Evolutionary conservation across 2,888 invertebrate genomes (phyloP).

Genomic region (Xestoiulus laeticollis): DNA sequence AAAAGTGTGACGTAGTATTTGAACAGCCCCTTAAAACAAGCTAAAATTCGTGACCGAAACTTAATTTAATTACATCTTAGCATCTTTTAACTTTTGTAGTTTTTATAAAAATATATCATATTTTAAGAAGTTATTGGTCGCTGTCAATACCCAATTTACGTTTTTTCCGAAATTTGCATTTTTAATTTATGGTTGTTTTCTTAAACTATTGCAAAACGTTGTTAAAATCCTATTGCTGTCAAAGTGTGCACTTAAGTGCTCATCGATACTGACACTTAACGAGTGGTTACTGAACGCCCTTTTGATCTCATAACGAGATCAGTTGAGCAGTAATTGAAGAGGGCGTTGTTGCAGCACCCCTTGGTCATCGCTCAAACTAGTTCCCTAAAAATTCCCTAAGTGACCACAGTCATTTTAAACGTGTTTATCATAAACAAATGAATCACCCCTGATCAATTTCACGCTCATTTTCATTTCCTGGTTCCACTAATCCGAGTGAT

Average conservation of each 20-base stretch:
- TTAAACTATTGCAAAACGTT: not conserved
- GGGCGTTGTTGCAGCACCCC: not conserved
- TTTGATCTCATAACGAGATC: not conserved
- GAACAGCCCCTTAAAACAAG: no score
- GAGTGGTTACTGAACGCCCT: slow-evolving; percentile 6
- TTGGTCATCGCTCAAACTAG: not conserved
- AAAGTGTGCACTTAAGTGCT: not conserved
- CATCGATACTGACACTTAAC: slow-evolving; percentile 21
- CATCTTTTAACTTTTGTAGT: no score
- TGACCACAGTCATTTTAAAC: not conserved
- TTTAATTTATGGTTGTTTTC: not conserved
- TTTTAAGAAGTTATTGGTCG: not conserved
- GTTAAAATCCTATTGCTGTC: not conserved
- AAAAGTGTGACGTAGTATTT: no score
- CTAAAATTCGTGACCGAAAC: no score
- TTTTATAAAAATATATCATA: no score
- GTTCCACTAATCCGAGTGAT: not conserved
- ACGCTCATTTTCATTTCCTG: not conserved
- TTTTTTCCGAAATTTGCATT: no score
- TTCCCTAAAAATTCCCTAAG: not conserved
- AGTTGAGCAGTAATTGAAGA: slow-evolving; percentile 6
- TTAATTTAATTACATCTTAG: no score
- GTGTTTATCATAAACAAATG: not conserved
- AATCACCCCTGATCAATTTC: not conserved
- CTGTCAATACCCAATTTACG: not conserved